Evolutionary conservation across 2,113 vertebrate genomes (phyloP), one percentile per base, ranked within the genome.

Genomic region (Gavia stellata): DNA sequence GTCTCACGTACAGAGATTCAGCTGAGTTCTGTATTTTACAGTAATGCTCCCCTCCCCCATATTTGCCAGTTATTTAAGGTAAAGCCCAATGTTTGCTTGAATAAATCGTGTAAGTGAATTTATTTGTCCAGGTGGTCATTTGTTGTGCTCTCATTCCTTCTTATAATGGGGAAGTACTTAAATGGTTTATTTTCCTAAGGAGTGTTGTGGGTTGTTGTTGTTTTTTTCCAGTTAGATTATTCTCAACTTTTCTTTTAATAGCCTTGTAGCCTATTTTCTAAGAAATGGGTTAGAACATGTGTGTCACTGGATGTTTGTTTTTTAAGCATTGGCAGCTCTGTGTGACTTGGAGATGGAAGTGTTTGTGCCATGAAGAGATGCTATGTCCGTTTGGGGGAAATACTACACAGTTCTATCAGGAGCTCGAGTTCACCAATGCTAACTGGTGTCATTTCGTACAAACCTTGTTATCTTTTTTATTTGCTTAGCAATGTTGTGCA

Each of bases 221-320:
- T 7, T 84, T 58, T 92, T 80, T 44, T 3, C 68, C 90, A 78
- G 44, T 80, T 87, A 94, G 71, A 74, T 85, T 83, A 85, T 96
- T 95, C 87, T 87, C 53, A 25, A 31, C 68, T 40, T 92, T 94
- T 90, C 94, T 96, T 97, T 96, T 97, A 97, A 90, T 95, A 97
- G 67, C 81, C 74, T 93, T 84, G 67, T 88, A 82, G 78, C 93
- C 93, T 87, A 83, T 92, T 97, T 97, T 96, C 96, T 96, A 96
- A 97, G 92, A 96, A 97, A 95, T 81, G 89, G 91, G 88, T 91
- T 92, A 97, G 95, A 95, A 96, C 94, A 92, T 93, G 90, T 92
- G 90, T 94, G 93, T 88, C 95, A 96, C 86, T 95, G 84, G 78
- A 85, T 95, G 93, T 96, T 97, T 97, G 77, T 94, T 96, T 97